Evolutionary conservation across 2,888 invertebrate species (phyloP), one percentile per base, ranked within the genome.

Genomic region (Xestobium rufovillosum): DNA sequence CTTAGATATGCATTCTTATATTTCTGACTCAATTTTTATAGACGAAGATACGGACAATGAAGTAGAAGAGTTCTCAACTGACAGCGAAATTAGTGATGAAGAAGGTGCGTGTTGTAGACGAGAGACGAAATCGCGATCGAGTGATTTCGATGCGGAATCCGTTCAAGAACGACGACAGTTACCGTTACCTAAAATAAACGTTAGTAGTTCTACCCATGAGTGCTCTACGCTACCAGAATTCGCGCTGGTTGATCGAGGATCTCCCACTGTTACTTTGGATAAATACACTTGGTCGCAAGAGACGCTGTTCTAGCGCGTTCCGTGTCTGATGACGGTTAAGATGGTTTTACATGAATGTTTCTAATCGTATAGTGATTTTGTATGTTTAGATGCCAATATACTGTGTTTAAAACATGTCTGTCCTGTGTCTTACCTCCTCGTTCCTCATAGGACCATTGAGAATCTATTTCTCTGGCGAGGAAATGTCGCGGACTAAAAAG

Each of bases 1-100:
- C 56, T 77, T 78, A 51, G 85, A 84, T 54, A 68, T 79, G 44
- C 75, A 75, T 42, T 78, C 81, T 42, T 76, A 79, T 10, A 72
- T 80, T 28, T 80, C 83, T 34, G 87, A 88, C 63, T 86, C 87
- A 12, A 85, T 88, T 39, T 88, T 87, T 61, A 72, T 78, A 38
- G 82, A 83, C 57, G 72, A 78, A 49, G 85, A 86, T 52, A 88
- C 88, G 10, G 87, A 88, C 58, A 85, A 86, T 55, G 87, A 87
- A 56, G 80, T 86, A 51, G 85, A 84, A 55, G 83, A 83, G 53
- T 81, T 87, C 58, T 85, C 85, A 41, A 86, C 86, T 25, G 87
- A 87, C 57, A 87, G 84, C 55, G 85, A 84, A 48, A 77, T 78
- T n/a, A 57, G 57, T 32, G 56, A 55, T 43, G 57, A 58, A 14